Base-by-base conservation (phyloP, 2,888 invertebrate genomes). In the Volucella bombylans region DNA sequence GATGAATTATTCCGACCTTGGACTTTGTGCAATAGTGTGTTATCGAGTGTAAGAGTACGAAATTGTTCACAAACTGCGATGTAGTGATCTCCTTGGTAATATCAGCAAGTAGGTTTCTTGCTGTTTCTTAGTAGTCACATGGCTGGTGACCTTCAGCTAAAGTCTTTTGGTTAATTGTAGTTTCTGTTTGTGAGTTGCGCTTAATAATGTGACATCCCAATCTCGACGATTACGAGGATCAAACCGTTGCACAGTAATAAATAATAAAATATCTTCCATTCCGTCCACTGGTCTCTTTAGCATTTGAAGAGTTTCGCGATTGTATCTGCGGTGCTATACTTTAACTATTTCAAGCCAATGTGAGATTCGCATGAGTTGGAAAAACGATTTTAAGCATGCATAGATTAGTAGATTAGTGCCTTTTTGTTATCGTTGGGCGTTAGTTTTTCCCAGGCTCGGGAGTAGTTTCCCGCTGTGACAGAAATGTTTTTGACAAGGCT, bases 221-320 rank as follows among this genome's bases (percentile, higher is more conserved):
- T 39, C 57, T 8, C 57, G 8, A 6, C 57, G 39, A 12, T n/a
- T 54, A 18, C 9, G 38, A n/a, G 57, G 2, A 57, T 57, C 39
- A 14, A 57, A 57, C n/a, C 38, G 11, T 12, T 57, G 57, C 38
- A 57, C 38, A 8, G 57, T 39, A n/a, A 39, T 38, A 39, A 57
- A 57, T 39, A 57, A 14, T 6, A 57, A n/a, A 14, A 45, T 15
- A 45, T 45, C 45, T 45, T 45, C 45, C n/a, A 45, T 45, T 45
- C 31, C 8, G 15, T 62, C 62, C 14, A 11, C 49, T 14, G 49
- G 8, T n/a, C 47, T 62, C 31, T 47, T 62, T 10, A 49, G n/a
- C 14, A 23, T 62, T 62, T 47, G 31, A 62, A 62, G 62, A n/a
- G 62, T 38, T 62, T 49, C 62, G 62, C 18, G 18, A 62, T 49